Evolutionary conservation across 2,113 vertebrate species (phyloP).

Genomic region (Regulus satrapa): DNA sequence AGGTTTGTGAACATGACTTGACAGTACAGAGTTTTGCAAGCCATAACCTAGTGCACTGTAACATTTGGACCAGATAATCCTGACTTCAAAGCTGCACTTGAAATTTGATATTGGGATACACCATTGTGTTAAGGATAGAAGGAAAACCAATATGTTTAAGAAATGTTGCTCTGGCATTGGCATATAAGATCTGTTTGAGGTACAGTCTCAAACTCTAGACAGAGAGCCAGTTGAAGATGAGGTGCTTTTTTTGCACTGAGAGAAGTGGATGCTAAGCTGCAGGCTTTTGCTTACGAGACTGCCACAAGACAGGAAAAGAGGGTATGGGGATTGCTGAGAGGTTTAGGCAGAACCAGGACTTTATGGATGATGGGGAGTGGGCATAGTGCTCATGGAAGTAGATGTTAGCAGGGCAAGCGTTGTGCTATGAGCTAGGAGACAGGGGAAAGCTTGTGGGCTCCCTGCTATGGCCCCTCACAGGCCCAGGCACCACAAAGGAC

Average conservation of each 20-base stretch:
- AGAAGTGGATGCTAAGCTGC: neutral
- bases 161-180: neutral
- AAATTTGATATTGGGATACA: neutral
- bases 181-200: neutral
- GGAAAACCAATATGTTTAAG: neutral
- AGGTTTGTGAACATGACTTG: neutral
- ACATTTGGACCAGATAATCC: neutral
- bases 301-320: neutral
- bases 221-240: neutral
- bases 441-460: neutral
- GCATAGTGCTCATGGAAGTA: rapidly evolving
- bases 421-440: rapidly evolving
- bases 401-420: neutral
- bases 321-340: neutral
- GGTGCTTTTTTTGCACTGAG: neutral
- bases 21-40: neutral
- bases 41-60: neutral
- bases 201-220: neutral
- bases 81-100: neutral
- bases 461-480: rapidly evolving
- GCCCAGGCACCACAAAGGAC: neutral
- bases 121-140: neutral
- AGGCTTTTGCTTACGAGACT: neutral
- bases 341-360: neutral
- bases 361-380: rapidly evolving